Evolutionary conservation across 2,797 vertebrate genomes (phyloP).

Genomic region (Pagetopsis macropterus): DNA sequence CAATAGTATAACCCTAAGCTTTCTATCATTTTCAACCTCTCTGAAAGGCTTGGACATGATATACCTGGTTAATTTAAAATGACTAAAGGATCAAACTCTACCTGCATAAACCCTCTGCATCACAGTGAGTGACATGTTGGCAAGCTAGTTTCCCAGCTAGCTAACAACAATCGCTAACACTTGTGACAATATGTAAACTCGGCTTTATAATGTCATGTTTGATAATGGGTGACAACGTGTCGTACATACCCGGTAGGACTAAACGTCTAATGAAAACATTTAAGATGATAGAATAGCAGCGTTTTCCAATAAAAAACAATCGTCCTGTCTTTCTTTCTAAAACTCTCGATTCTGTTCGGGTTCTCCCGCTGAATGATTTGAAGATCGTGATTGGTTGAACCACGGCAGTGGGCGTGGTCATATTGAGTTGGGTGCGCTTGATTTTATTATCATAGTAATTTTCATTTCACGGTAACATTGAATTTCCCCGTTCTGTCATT

Average conservation of each 20-base stretch:
- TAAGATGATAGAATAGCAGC: not conserved
- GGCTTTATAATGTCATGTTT: not conserved
- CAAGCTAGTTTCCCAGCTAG: constrained; percentile 8
- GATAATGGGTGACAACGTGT: not conserved
- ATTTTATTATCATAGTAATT: fast-evolving
- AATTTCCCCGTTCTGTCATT: not conserved
- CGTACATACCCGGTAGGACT: constrained; percentile 39
- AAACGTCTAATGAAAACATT: not conserved
- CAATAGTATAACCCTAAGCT: not conserved
- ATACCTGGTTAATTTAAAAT: not conserved
- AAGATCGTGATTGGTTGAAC: constrained; percentile 62
- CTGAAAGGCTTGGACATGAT: not conserved
- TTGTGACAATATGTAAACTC: not conserved
- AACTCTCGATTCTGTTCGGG: constrained; percentile 10
- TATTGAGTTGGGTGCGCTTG: not conserved
- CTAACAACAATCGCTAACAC: not conserved
- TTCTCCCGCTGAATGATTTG: constrained; percentile 71
- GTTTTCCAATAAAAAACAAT: too few relatives aligned
- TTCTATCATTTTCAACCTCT: too few relatives aligned
- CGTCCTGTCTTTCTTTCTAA: fast-evolving
- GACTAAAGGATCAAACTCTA: not conserved
- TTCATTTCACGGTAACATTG: fast-evolving
- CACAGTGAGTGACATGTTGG: not conserved
- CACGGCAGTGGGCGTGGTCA: constrained; percentile 14
- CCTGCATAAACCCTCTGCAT: not conserved